Evolutionary conservation across 2,113 vertebrate genomes (phyloP).

Genomic region (Cavia porcellus): DNA sequence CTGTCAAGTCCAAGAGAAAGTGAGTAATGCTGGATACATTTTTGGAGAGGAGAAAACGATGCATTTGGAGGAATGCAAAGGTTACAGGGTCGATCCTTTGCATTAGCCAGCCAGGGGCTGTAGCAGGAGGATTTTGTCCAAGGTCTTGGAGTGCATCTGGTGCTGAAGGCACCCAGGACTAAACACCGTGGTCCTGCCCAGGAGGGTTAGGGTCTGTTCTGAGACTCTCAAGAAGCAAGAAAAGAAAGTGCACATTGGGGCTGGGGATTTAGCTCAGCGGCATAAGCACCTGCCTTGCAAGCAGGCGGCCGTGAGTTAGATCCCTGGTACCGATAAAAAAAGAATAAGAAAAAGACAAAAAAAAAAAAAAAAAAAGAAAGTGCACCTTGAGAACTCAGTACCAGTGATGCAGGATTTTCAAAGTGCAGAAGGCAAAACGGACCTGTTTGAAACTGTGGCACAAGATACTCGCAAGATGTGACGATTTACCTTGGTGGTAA

Average conservation of each 20-base stretch:
- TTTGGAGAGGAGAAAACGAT: not conserved
- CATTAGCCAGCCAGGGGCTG: not conserved
- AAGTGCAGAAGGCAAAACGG: not conserved
- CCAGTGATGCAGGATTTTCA: not conserved
- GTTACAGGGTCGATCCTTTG: not conserved
- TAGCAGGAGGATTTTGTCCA: not conserved
- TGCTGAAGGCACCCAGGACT: not conserved
- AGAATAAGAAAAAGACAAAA: no score
- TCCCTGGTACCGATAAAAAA: no score
- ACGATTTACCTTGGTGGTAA: no score
- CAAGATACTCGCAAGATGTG: not conserved
- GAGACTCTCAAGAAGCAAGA: not conserved
- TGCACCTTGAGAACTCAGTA: not conserved
- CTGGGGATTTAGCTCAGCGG: no score
- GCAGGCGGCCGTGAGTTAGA: no score
- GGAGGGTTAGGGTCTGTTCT: not conserved
- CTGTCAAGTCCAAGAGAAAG: not conserved
- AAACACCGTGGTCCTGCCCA: rapidly evolving
- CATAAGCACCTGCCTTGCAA: no score
- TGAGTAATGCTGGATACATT: not conserved
- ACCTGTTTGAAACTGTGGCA: not conserved
- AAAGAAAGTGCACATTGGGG: not conserved
- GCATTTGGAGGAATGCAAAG: not conserved
- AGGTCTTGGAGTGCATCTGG: rapidly evolving
- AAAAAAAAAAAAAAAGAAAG: not conserved